These are phyloP conservation scores for Schrankia costaestrigalis DNA, from an alignment of 2,888 invertebrate genomes.

Conservation along the genomic window DNA sequence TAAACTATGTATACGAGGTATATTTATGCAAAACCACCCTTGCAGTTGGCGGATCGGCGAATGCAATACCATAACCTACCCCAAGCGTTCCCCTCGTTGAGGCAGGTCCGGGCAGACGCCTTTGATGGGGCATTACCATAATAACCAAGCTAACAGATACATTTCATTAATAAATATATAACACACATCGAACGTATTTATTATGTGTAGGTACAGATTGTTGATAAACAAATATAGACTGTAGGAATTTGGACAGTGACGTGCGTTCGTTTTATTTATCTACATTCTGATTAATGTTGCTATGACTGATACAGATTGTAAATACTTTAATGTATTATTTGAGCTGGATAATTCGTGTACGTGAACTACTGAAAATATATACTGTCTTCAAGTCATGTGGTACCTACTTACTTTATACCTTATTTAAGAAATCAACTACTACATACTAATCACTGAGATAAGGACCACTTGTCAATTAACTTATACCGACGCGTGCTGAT, in stretches of 20 bases:
- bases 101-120: conserved; percentile 67
- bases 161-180: conserved; percentile 43
- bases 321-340: too few species aligned
- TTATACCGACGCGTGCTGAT: too few species aligned
- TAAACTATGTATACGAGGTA: conserved; percentile 54
- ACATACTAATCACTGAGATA: too few species aligned
- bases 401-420: too few species aligned
- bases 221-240: conserved; percentile 26
- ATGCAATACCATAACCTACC: conserved; percentile 76
- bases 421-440: too few species aligned
- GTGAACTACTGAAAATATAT: too few species aligned
- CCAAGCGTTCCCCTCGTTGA: conserved; percentile 70
- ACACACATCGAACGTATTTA: conserved; percentile 24
- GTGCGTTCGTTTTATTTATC: too few species aligned
- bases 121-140: conserved; percentile 70
- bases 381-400: too few species aligned
- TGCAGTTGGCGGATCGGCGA: conserved; percentile 66
- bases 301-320: too few species aligned
- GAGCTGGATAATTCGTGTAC: too few species aligned
- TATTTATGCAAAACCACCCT: conserved; percentile 72
- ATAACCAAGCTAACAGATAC: conserved; percentile 47
- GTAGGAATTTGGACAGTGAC: neutral
- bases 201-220: conserved; percentile 24
- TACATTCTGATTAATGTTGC: too few species aligned
- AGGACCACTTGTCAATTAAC: too few species aligned